Evolutionary conservation across 2,888 invertebrate genomes (phyloP).

Genomic region (Ommatoiulus sabulosus): DNA sequence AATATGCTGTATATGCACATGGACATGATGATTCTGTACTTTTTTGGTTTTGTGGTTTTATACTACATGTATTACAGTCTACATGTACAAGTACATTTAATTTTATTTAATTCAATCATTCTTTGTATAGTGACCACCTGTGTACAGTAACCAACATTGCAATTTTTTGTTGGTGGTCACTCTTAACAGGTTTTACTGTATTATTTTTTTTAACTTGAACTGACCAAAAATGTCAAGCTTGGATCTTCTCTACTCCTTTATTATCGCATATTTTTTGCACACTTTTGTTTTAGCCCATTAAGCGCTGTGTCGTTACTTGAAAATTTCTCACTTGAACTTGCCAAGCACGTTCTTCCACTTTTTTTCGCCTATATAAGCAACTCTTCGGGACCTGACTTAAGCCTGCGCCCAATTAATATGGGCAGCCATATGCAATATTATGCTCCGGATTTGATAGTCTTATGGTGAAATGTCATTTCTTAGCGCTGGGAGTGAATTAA

Average conservation of each 20-base stretch:
- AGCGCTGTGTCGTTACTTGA: conserved; percentile 26
- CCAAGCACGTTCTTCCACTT: conserved; percentile 25
- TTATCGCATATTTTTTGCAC: conserved; percentile 25
- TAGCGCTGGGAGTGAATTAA: conserved; percentile 21
- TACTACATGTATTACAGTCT: too few species aligned
- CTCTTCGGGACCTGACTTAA: neutral
- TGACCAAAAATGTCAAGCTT: neutral
- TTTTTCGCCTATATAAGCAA: conserved; percentile 10
- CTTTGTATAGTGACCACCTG: too few species aligned
- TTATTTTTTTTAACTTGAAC: too few species aligned
- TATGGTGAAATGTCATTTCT: neutral
- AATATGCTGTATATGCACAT: too few species aligned
- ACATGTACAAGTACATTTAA: too few species aligned
- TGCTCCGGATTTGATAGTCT: conserved; percentile 29
- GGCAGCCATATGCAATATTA: conserved; percentile 17
- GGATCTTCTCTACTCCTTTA: neutral
- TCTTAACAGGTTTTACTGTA: too few species aligned
- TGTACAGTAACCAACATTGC: too few species aligned
- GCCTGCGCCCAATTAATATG: neutral
- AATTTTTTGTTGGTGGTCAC: too few species aligned
- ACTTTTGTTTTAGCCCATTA: conserved; percentile 46
- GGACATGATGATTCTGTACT: too few species aligned
- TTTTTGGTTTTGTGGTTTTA: too few species aligned
- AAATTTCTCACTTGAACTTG: conserved; percentile 44
- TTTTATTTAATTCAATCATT: too few species aligned